phyloP scores from a whole-genome alignment of 1,140 invertebrate genomes.

The Heliothis subflexa region DNA sequence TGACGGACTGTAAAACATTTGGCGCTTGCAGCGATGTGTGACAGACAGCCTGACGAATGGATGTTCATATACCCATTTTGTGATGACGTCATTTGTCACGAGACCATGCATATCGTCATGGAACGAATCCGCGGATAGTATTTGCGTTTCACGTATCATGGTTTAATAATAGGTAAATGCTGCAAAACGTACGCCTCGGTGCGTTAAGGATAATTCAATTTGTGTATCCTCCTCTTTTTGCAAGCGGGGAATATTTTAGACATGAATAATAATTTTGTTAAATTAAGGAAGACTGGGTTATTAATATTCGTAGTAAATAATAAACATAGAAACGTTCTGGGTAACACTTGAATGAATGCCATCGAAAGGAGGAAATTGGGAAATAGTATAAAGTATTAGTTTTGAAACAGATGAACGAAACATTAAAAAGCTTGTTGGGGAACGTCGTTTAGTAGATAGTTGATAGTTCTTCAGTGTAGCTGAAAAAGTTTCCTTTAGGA shows the following conservation, averaged over 20 bases:
- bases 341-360: no score
- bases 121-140: constrained; percentile 15
- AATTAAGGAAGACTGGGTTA: no score
- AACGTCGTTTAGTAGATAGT: no score
- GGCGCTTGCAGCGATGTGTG: constrained; percentile 22
- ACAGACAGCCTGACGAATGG: constrained; percentile 44
- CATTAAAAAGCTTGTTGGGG: no score
- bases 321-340: no score
- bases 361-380: no score
- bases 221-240: not conserved
- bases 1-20: constrained; percentile 13
- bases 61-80: not conserved
- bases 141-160: constrained; percentile 3
- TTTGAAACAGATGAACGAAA: no score
- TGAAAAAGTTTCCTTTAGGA: no score
- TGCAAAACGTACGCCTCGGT: not conserved
- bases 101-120: not conserved
- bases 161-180: not conserved
- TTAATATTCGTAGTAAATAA: no score
- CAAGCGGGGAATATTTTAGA: not conserved
- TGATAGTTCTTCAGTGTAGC: no score
- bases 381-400: no score
- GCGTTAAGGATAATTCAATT: not conserved
- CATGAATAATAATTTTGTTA: no score
- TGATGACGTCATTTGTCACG: constrained; percentile 40